These are phyloP conservation scores for Sceloporus tristichus DNA, from an alignment of 2,113 vertebrate genomes.

Conservation along the genomic window DNA sequence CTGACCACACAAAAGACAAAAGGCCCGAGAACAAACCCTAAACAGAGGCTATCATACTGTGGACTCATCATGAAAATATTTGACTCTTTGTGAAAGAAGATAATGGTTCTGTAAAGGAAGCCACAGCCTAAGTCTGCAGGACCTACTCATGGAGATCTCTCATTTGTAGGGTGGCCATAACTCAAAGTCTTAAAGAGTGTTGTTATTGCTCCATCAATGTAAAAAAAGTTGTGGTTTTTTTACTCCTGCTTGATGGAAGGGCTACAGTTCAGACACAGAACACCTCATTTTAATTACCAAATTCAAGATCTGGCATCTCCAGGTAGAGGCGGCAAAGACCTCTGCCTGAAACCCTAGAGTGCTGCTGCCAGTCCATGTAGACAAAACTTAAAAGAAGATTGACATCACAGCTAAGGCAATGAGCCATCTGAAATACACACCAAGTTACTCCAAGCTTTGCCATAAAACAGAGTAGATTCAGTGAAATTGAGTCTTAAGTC, in stretches of 20 bases:
- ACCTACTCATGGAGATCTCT: too few species aligned
- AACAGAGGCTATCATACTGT: too few species aligned
- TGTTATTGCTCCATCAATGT: background rate
- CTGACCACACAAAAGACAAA: too few species aligned
- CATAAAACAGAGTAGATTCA: background rate
- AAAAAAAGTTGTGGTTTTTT: background rate
- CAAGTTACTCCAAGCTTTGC: background rate
- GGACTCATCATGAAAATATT: too few species aligned
- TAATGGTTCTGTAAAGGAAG: too few species aligned
- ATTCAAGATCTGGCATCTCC: background rate
- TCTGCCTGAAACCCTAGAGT: background rate
- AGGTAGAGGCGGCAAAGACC: background rate
- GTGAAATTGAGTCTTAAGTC: background rate
- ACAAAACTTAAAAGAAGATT: background rate
- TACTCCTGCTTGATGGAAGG: background rate
- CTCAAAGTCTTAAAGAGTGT: too few species aligned
- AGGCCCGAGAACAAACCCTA: too few species aligned
- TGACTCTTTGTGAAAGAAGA: too few species aligned
- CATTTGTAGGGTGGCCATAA: too few species aligned
- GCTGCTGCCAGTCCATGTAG: background rate
- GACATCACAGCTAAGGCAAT: too few species aligned
- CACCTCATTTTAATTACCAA: background rate
- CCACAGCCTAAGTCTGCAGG: too few species aligned
- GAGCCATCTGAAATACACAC: background rate
- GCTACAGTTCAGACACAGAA: background rate